Base-by-base conservation (phyloP, 2,888 invertebrate genomes). In the Synergus itoensis region DNA sequence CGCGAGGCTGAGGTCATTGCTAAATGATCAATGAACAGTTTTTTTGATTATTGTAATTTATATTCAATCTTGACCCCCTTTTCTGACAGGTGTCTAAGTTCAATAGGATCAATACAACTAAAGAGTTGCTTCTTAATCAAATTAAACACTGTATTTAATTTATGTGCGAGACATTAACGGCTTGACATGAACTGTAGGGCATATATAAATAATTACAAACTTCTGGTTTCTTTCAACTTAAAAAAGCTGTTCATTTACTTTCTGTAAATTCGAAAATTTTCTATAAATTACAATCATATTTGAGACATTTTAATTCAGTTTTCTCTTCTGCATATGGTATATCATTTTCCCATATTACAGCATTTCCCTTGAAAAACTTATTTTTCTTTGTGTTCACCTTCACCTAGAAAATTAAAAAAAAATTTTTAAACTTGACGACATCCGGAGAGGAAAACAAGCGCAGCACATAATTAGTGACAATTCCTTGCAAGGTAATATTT, bases 1-100 rank as follows among this genome's bases (percentile, higher is more conserved):
- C 21, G 9, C 60, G 60, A 60, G 18, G 18, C 21, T 67, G 18
- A 67, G 67, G 67, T 67, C 67, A 67, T 21, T 21, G 21, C 48
- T 69, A 48, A 69, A 28, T 45, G 45, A 48, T 28, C 48, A 69
- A 14, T 45, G 69, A 69, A 69, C 69, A 28, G 14, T 45, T 48
- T 48, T 69, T 48, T 69, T 45, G 48, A 48, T 69, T 48, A 69
- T 69, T 69, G 69, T 48, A 69, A 69, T 69, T 69, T 48, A 48
- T 36, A 69, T 69, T 69, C 48, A 69, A 69, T 69, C 69, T 69
- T 69, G 69, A 69, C 48, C 69, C 40, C n/a, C 41, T 43, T 69
- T 69, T 48, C 69, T 14, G 21, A 14, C 11, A n/a, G 11, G 18
- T 67, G 14, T 41, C 65, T 43, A 18, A 65, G 48, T 48, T 60